These are phyloP conservation scores for Leucoraja erinaceus DNA, from an alignment of 2,113 vertebrate species.

Conservation along the genomic window DNA sequence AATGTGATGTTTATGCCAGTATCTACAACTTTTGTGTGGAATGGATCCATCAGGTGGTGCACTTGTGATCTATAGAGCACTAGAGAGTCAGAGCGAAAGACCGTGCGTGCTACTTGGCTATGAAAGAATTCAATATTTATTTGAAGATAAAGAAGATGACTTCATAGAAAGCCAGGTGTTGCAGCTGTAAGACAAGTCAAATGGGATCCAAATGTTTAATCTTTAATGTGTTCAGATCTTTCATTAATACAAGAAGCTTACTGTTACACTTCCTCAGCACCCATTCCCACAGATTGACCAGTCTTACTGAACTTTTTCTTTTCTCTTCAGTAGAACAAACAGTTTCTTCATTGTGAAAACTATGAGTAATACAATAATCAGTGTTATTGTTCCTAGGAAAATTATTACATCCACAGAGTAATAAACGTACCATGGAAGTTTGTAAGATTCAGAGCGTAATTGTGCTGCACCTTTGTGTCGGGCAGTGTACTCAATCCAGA, in stretches of 20 bases:
- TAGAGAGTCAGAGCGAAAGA: no score
- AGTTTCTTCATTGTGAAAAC: not conserved
- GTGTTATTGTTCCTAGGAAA: not conserved
- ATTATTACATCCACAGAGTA: conserved; percentile 52
- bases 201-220: not conserved
- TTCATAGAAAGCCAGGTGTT: no score
- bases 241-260: not conserved
- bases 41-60: no score
- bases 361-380: not conserved
- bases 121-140: no score
- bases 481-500: conserved; percentile 61
- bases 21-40: no score
- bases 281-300: not conserved
- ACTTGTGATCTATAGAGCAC: no score
- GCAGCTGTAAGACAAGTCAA: not conserved
- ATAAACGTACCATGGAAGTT: conserved; percentile 57
- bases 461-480: conserved; percentile 53
- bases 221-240: not conserved
- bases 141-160: no score
- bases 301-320: not conserved
- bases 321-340: not conserved
- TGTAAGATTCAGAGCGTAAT: conserved; percentile 55
- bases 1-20: no score
- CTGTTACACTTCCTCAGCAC: not conserved
- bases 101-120: no score